A percentile compares a stretch with the other conserved stretches of the same genome.
Evolutionary conservation across 2,113 vertebrate species (phyloP).

Genomic region (Perccottus glenii): DNA sequence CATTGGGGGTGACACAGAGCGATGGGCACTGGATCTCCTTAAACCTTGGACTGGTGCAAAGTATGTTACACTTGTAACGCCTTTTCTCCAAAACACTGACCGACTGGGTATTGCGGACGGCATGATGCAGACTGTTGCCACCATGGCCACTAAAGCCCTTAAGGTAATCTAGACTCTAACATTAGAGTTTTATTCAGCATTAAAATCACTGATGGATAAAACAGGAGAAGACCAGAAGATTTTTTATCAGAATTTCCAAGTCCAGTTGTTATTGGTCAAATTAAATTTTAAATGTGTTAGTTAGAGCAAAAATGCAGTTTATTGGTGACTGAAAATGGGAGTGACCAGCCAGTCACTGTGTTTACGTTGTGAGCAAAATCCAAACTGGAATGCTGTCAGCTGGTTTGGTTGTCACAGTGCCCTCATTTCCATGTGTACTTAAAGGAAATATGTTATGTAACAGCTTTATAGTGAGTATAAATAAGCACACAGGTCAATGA

Average conservation of each 20-base stretch:
- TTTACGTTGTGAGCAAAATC: not conserved
- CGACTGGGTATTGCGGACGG: conserved; percentile 90
- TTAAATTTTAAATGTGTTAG: no score
- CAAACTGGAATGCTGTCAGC: conserved; percentile 17
- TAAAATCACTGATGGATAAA: not conserved
- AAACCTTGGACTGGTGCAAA: conserved; percentile 94
- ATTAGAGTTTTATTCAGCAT: not conserved
- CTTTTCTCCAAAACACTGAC: conserved; percentile 93
- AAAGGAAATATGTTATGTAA: conserved; percentile 10
- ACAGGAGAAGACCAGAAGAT: no score
- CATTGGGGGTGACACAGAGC: conserved; percentile 89
- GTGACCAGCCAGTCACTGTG: not conserved
- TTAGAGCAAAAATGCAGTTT: not conserved
- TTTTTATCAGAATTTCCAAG: no score
- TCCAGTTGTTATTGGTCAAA: no score
- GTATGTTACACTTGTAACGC: conserved; percentile 92
- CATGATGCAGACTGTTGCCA: conserved; percentile 88
- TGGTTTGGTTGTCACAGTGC: conserved; percentile 10
- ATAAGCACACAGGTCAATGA: not conserved
- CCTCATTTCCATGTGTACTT: conserved; percentile 12
- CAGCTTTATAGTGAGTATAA: not conserved
- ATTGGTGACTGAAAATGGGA: not conserved
- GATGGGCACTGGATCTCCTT: conserved; percentile 86
- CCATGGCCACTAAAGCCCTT: conserved; percentile 84
- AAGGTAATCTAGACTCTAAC: conserved; percentile 80